Base-by-base conservation (phyloP, 2,888 invertebrate species). In the Aethes cnicana region DNA sequence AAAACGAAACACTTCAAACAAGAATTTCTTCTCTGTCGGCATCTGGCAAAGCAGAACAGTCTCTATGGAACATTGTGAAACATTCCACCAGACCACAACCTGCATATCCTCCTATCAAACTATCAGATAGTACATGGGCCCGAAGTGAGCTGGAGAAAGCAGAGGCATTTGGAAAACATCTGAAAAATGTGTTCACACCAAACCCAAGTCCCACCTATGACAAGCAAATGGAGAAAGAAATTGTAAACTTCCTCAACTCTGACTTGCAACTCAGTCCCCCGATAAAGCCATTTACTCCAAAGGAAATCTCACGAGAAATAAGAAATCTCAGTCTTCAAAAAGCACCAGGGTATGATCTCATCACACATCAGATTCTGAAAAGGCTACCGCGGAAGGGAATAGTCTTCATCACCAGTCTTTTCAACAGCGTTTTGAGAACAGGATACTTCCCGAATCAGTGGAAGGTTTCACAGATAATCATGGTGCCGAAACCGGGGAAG, bases 131-230 rank as follows among this genome's bases (percentile, higher is more conserved):
- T 8, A 16, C 33, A 16, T 50, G 50, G 50, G 50, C 30, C 3
- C 9, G 37, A 11, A 50, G 16, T 3, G 12, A 43, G 12, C 2
- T 7, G 14, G 44, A 50, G 23, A 50, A 50, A 37, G 50, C 50
- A 12, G 43, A 35, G 25, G 25, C 18, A 17, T 50, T 50, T 12
- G 50, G 43, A n/a, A 36, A 9, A 4, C 37, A 44, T 25, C 23
- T 50, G 4, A 43, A 20, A 28, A 16, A 18, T 16, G 44, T 37
- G 7, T 50, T 50, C 37, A 50, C 30, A n/a, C n/a, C n/a, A n/a
- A n/a, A n/a, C n/a, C n/a, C n/a, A n/a, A n/a, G n/a, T n/a, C n/a
- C n/a, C n/a, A n/a, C n/a, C n/a, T n/a, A n/a, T n/a, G n/a, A n/a
- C n/a, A n/a, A n/a, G n/a, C n/a, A n/a, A n/a, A n/a, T n/a, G n/a